Base-by-base conservation (phyloP, 2,113 vertebrate species). In the Semnornis frantzii region DNA sequence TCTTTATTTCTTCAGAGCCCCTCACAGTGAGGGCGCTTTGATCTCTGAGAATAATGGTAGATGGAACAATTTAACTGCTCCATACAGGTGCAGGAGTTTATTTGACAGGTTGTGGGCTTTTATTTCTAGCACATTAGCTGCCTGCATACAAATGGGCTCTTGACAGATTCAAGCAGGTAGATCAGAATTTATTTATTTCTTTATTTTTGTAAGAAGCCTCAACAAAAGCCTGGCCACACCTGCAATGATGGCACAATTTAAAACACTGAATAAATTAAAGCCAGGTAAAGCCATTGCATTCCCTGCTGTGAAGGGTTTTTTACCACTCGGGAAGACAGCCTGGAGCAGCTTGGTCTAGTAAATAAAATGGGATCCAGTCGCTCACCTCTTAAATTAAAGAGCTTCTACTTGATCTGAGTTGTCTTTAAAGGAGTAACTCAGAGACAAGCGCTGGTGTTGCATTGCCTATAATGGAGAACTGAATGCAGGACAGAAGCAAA, bases 31-130 rank as follows among this genome's bases (percentile, higher is more conserved):
- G 92, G 95, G 95, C 96, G 82, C 98, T 98, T 98, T 98, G 98
- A 98, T 98, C 98, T 98, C 81, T 0, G 17, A 82, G 96, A 97
- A 97, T 94, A 97, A 97, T 98, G 96, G 98, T 97, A 97, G 97
- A 97, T 86, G 96, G 97, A 97, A 97, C 96, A 91, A 98, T 97
- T 98, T 96, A 97, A 97, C 96, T 89, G 96, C 97, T 96, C 75
- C 80, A 68, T 97, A 97, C 98, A 98, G 98, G 98, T 98, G 98
- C 98, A 96, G 93, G 96, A 96, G 95, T 96, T 97, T 95, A 94
- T 97, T 97, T 98, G 97, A 98, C 98, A 98, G 98, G 97, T 97
- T 95, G 94, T 66, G 66, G 95, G 95, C 96, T 98, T 98, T 98
- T 97, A 97, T 97, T 98, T 98, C 95, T 97, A 97, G 95, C 97